These are phyloP conservation scores for Cassiopea xamachana DNA, from an alignment of 30 jellyfish, hydroid and myxozoan genomes.

Conservation along the genomic window DNA sequence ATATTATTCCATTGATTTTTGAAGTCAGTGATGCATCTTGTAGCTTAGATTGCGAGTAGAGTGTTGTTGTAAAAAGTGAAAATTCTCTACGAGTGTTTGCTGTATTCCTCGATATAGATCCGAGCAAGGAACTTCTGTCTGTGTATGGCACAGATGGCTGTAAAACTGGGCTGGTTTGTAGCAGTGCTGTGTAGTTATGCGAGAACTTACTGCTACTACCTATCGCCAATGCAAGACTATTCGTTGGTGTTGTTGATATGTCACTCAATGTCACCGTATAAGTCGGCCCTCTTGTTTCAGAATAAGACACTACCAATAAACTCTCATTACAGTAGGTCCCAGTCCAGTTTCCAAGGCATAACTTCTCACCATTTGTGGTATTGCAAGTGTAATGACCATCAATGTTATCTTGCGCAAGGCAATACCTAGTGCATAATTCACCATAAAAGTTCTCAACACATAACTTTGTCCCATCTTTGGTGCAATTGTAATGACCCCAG, in stretches of 20 bases:
- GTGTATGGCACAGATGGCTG: background rate
- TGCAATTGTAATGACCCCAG: constrained; percentile 19
- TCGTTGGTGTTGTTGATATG: background rate
- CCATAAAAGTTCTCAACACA: constrained; percentile 54
- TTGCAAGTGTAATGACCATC: constrained; percentile 55
- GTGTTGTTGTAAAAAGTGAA: background rate
- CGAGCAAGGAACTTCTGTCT: background rate
- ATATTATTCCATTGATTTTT: background rate
- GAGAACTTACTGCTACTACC: background rate
- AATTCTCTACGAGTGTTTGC: background rate
- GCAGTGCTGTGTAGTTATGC: background rate
- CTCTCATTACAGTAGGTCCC: constrained; percentile 57
- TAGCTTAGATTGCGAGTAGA: background rate
- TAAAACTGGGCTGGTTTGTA: background rate
- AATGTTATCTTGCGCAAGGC: constrained; percentile 40
- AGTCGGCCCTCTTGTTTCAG: background rate
- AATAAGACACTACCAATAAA: background rate
- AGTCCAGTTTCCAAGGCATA: constrained; percentile 34
- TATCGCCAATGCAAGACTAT: background rate
- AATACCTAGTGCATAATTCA: constrained; percentile 15
- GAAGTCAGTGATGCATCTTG: background rate
- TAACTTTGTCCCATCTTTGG: background rate
- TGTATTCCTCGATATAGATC: background rate
- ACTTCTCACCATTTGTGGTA: constrained; percentile 17
- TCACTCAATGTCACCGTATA: background rate